Base-by-base conservation (phyloP, 2,113 vertebrate species). In the Charadrius vociferus region DNA sequence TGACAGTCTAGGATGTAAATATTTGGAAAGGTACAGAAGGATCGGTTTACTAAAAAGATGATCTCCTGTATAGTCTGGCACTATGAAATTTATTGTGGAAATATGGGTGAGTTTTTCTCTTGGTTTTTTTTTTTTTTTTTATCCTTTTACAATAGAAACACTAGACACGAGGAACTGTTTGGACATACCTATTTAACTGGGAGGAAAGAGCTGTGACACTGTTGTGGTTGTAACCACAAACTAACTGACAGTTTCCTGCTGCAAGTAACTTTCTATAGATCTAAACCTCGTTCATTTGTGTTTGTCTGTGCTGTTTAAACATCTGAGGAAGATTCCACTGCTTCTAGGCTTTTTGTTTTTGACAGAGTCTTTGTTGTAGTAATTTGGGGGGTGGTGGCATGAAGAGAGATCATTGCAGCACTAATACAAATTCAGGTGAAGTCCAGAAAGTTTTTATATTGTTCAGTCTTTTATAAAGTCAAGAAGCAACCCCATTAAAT, bases 241-340 rank as follows among this genome's bases (percentile, higher is more conserved):
- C 84, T 86, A 93, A 61, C 95, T 79, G 95, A 93, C 97, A 77
- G 88, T 79, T 97, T 97, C 91, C 93, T 72, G 96, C 95, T 95
- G 78, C 90, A 74, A 86, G 88, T 82, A 73, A 58, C 91, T 90
- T 95, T 90, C 81, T 90, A 26, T 88, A 97, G 84, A 29, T 71
- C 37, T 90, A 41, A 96, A 74, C 71, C 59, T 88, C 3, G 27
- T 73, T 88, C 47, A 4, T 59, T 73, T 82, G 84, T 83, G 71
- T 96, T 70, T 80, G 61, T 79, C 82, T 92, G 26, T 47, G 36
- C 63, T 83, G 62, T 70, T 91, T 52, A 62, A 94, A 74, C 83
- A 45, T 22, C 81, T 63, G 81, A 91, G n/a, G 66, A 65, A 66
- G 78, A 15, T 55, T 90, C 39, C 20, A 2, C 56, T 93, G 73